These are phyloP conservation scores for Agelaius phoeniceus DNA, from an alignment of 2,113 vertebrate genomes.

Conservation along the genomic window DNA sequence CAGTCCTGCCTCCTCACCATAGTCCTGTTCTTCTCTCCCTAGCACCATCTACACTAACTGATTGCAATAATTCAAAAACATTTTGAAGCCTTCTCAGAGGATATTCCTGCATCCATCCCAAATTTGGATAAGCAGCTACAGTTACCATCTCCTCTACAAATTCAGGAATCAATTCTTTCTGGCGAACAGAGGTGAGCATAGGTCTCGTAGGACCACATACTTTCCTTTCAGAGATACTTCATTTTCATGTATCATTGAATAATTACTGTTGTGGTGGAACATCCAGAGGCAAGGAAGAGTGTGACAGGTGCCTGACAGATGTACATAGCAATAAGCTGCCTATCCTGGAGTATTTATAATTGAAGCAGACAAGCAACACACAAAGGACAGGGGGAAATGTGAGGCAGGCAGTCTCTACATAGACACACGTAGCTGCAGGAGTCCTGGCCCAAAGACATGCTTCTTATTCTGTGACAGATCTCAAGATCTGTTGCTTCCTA, in stretches of 20 bases:
- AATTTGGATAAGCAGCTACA: neutral
- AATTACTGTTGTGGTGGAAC: neutral
- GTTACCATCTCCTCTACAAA: neutral
- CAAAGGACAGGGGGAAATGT: neutral
- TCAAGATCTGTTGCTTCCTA: neutral
- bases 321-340: neutral
- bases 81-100: neutral
- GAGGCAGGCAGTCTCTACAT: neutral
- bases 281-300: neutral
- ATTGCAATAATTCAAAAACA: neutral
- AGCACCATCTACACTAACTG: neutral
- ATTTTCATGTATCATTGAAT: neutral
- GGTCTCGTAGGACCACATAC: neutral
- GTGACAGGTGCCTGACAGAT: constrained; percentile 6
- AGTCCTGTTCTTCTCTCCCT: neutral
- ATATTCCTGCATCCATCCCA: neutral
- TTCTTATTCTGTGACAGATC: neutral
- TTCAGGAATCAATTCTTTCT: neutral
- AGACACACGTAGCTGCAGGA: neutral
- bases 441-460: neutral
- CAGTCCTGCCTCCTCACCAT: neutral
- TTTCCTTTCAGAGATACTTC: neutral
- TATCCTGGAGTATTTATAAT: neutral
- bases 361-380: neutral
- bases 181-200: neutral